Percentiles rank a stretch among this genome's conserved stretches.
These are phyloP conservation scores for Macropodus opercularis DNA, from an alignment of 2,797 vertebrate species.

Conservation along the genomic window DNA sequence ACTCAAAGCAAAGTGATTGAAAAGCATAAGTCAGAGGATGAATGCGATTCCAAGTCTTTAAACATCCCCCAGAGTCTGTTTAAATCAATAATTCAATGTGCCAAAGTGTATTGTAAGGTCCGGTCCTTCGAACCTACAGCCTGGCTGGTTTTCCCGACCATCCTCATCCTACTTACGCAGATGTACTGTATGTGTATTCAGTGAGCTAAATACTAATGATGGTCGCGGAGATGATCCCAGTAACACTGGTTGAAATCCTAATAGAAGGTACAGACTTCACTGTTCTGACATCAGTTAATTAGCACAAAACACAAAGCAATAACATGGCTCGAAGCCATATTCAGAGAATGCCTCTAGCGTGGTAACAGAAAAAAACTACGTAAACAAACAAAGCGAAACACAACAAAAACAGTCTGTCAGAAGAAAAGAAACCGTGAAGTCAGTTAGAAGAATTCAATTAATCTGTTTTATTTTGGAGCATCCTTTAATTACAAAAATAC, in stretches of 20 bases:
- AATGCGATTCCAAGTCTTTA: neutral
- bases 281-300: neutral
- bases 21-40: neutral
- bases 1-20: neutral
- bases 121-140: too few species aligned
- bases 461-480: too few species aligned
- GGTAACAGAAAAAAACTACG: too few species aligned
- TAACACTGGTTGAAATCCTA: neutral
- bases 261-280: neutral
- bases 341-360: neutral
- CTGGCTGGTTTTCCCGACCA: too few species aligned
- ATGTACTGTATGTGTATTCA: too few species aligned
- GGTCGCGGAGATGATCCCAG: neutral
- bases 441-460: too few species aligned
- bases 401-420: neutral
- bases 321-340: neutral
- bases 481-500: too few species aligned
- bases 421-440: neutral
- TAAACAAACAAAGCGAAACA: too few species aligned
- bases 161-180: too few species aligned
- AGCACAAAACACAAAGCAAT: neutral
- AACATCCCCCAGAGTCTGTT: neutral
- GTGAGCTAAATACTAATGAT: neutral
- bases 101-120: too few species aligned
- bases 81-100: constrained; percentile 2